Evolutionary conservation across 2,113 vertebrate genomes (phyloP), one percentile per base, ranked within the genome.

Genomic region (Oostethus manadensis): DNA sequence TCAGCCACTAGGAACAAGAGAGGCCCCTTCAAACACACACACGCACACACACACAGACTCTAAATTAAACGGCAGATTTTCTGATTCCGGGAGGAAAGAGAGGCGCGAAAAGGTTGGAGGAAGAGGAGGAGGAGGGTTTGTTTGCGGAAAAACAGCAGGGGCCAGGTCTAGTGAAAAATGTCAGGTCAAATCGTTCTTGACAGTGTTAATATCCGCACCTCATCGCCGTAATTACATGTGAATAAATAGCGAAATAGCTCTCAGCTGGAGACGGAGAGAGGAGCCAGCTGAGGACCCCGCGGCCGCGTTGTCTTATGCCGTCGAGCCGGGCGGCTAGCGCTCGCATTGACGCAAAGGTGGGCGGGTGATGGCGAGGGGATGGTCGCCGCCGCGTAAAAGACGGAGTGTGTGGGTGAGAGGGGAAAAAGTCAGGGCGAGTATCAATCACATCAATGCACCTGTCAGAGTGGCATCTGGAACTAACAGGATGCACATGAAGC

Each of bases 141-240:
- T 88, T 88, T 73, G 88, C 87, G 78, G 70, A 55, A 85, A 82
- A 88, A 77, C 85, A 89, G 93, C 87, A 88, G 92, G 91, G 91
- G 90, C 87, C 81, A 74, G 87, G 88, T 90, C 88, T 80, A 90
- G 91, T 94, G 94, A 97, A 91, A 97, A 96, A 96, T 98, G 96
- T 99, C 96, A 99, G 93, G 93, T 94, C 93, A 98, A 98, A 99
- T 98, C 95, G 93, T 93, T 98, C 92, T 95, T 99, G 96, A 99
- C 96, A 98, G 95, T 93, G 92, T 92, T 99, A 98, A 99, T 99
- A 94, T 95, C 93, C 90, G 92, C 94, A 93, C 93, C 94, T 97
- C 94, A 94, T 95, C 92, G 93, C 92, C 90, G 94, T 99, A 99
- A 99, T 98, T 95, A 94, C 93, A 96, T 97, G 94, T 98, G 98